These are phyloP conservation scores for Raja brachyura DNA, from an alignment of 2,113 vertebrate species.

Conservation along the genomic window DNA sequence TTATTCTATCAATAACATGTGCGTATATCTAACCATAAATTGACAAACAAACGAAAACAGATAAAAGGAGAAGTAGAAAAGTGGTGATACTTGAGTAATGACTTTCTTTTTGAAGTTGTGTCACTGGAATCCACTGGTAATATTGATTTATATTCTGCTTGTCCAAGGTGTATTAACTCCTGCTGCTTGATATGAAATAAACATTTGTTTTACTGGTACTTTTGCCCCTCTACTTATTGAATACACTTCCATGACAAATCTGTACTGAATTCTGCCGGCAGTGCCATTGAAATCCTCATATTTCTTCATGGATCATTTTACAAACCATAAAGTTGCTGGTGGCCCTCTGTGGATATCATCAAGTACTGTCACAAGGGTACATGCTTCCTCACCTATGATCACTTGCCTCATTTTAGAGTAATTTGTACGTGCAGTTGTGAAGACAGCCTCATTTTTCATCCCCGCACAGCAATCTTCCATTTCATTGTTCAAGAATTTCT, in stretches of 20 bases:
- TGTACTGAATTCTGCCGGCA: not conserved
- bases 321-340: not conserved
- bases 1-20: not conserved
- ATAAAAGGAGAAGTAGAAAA: not conserved
- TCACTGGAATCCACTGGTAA: not conserved
- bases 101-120: not conserved
- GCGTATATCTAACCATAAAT: not conserved
- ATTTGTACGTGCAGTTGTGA: not conserved
- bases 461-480: not conserved
- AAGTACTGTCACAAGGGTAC: slow-evolving; percentile 27
- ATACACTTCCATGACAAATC: slow-evolving; percentile 25
- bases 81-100: not conserved
- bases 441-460: slow-evolving; percentile 29
- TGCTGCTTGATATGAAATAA: not conserved
- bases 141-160: not conserved
- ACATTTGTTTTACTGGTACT: not conserved
- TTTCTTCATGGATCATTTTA: not conserved
- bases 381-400: slow-evolving; percentile 16
- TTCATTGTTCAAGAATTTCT: not conserved
- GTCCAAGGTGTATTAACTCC: not conserved
- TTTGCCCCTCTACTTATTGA: not conserved
- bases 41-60: not conserved
- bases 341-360: not conserved
- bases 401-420: slow-evolving; percentile 29
- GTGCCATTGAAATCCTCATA: slow-evolving; percentile 1